phyloP scores from a whole-genome alignment of 1,140 invertebrate genomes.

The Mactra quadrangularis region DNA sequence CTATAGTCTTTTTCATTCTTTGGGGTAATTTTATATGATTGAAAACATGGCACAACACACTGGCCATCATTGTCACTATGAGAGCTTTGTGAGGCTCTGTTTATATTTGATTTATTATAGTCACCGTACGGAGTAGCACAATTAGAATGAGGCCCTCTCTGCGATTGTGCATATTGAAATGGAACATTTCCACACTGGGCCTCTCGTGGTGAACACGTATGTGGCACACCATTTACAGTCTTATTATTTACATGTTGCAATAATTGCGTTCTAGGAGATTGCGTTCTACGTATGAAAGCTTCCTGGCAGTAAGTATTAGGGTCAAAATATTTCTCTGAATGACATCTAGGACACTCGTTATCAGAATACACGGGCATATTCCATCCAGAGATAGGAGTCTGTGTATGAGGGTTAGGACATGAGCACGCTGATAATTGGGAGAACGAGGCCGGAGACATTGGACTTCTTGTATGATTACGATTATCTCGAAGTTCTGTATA shows the following conservation, averaged over 20 bases:
- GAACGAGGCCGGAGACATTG: conserved; percentile 77
- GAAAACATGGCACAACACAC: conserved; percentile 56
- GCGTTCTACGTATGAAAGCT: conserved; percentile 71
- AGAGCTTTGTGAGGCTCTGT: conserved; percentile 63
- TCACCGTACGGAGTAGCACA: conserved; percentile 56
- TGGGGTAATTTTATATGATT: conserved; percentile 37
- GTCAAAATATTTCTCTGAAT: conserved; percentile 74
- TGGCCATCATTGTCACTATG: conserved; percentile 55
- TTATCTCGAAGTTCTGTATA: conserved; percentile 64
- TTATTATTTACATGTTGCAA: conserved; percentile 42
- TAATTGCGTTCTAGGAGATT: conserved; percentile 62
- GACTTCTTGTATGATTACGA: conserved; percentile 71
- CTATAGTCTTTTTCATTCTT: conserved; percentile 48
- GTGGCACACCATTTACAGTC: conserved; percentile 19
- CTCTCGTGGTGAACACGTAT: conserved; percentile 44
- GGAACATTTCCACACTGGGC: conserved; percentile 29
- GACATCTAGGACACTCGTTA: conserved; percentile 72
- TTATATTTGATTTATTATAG: conserved; percentile 69
- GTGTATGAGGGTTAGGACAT: conserved; percentile 77
- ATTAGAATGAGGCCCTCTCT: conserved; percentile 57
- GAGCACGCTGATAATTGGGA: conserved; percentile 79
- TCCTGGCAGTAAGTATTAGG: conserved; percentile 72
- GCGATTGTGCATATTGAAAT: conserved; percentile 45
- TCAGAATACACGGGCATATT: conserved; percentile 78
- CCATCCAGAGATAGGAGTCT: conserved; percentile 63